Base-by-base conservation (phyloP, 2,888 invertebrate genomes). In the Camponotus fellah region DNA sequence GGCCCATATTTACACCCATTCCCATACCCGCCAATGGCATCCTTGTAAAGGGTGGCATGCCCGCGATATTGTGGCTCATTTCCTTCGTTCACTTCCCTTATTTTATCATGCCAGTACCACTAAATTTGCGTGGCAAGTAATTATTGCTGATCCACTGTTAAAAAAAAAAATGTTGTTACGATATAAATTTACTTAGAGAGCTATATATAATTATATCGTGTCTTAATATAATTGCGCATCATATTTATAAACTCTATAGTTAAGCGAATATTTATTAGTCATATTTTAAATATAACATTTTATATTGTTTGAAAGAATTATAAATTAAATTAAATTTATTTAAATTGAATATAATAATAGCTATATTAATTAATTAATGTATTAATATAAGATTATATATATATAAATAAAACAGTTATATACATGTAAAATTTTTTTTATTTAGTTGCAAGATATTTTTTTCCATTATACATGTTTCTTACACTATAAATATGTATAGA, bases 61-160 rank as follows among this genome's bases (percentile, higher is more conserved):
- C 97, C 95, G 96, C 96, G 96, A 97, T 96, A 95, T 97, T 97
- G 95, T 97, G 97, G 97, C 97, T 97, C 97, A 97, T 97, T 94
- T 94, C 94, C 94, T 92, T 92, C 93, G 91, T 88, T 92, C 91
- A 87, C 89, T 92, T 92, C 91, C 92, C 91, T 92, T 93, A 94
- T 93, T 93, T 94, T 93, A 93, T 92, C 94, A 94, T 94, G 93
- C 93, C 92, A 91, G 92, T 90, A 92, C 92, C 92, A 89, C 92
- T 90, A 87, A 87, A 92, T 91, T 92, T 91, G 87, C 86, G 88
- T 86, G 83, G 80, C 83, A 89, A 90, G 81, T 89, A 80, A 86
- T 69, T 86, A 82, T 83, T 87, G 80, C 82, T 87, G 84, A 76
- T 82, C 84, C 84, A 87, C 92, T 92, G 76, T 64, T 80, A 75